These are phyloP conservation scores for Macaria liturata DNA, from an alignment of 2,888 invertebrate genomes.

Conservation along the genomic window DNA sequence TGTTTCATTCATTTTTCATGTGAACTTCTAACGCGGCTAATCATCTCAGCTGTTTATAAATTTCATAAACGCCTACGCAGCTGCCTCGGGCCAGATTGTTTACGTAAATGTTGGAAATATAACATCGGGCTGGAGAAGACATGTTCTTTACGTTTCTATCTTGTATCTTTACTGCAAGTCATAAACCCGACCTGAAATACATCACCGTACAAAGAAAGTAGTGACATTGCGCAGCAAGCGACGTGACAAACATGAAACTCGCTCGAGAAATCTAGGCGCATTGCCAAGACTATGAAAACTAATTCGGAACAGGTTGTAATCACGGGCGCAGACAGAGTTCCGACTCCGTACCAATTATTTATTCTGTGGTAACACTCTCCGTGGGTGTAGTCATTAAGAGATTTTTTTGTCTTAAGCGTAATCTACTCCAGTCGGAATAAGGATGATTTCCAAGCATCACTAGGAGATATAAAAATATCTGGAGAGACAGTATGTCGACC, in stretches of 20 bases:
- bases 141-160: slow-evolving; percentile 7
- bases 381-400: slow-evolving; percentile 22
- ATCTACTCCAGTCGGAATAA: slow-evolving; percentile 7
- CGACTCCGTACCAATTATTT: slow-evolving; percentile 16
- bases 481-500: slow-evolving; percentile 10
- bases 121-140: slow-evolving; percentile 23
- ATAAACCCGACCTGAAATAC: slow-evolving; percentile 5
- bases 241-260: slow-evolving; percentile 31
- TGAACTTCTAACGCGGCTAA: slow-evolving; percentile 5
- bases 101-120: slow-evolving; percentile 41
- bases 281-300: slow-evolving; percentile 49
- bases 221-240: slow-evolving; percentile 30
- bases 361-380: slow-evolving; percentile 7
- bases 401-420: slow-evolving; percentile 5
- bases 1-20: slow-evolving; percentile 37
- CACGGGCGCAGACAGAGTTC: slow-evolving; percentile 24
- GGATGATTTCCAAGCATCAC: slow-evolving; percentile 7
- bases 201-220: slow-evolving; percentile 17
- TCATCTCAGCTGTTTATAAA: slow-evolving; percentile 40
- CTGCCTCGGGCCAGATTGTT: slow-evolving; percentile 35
- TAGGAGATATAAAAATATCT: slow-evolving; percentile 12
- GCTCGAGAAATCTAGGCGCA: slow-evolving; percentile 46
- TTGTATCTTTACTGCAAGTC: slow-evolving; percentile 18
- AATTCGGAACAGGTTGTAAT: slow-evolving; percentile 39
- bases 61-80: slow-evolving; percentile 43